Base-by-base conservation (phyloP, 2,797 vertebrate genomes). In the Acropternis orthonyx region DNA sequence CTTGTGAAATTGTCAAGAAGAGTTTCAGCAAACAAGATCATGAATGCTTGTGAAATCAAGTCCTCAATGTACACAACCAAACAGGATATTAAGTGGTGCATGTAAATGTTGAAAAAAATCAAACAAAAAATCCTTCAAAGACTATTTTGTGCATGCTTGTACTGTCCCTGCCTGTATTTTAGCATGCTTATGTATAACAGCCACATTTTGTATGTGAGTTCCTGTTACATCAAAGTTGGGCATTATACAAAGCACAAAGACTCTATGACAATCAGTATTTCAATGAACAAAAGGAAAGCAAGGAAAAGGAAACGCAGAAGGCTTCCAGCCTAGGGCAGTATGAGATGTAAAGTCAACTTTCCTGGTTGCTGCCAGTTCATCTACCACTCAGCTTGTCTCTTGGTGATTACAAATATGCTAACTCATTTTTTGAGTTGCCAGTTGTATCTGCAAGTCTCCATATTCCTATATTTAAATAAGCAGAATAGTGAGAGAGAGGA, bases 171-270 rank as follows among this genome's bases (percentile, higher is more conserved):
- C 97, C 91, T 97, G 95, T 98, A 97, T 97, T 98, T 97, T 97
- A 98, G 98, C 98, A 98, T 98, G 98, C 97, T 98, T 97, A 94
- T 92, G 94, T 97, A 96, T 95, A 96, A 92, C 97, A 97, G 97
- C 97, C 92, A 78, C 85, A 85, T 97, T 98, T 97, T 97, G 82
- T 98, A 93, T 97, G 97, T 98, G 97, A 97, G 93, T 97, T 97
- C 95, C 41, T 41, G 96, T 98, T 97, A 96, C 96, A 97, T 97
- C 90, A 80, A 95, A 96, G 95, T 94, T 97, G 98, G 98, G 97
- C 97, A 98, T 98, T 98, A 97, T 97, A 96, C 95, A 97, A 97
- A 98, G 98, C 98, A 98, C 98, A 99, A 98, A 97, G 94, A 97
- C 96, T 97, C 93, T 96, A 91, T 3, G 98, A 98, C 98, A 98